Percentiles rank a stretch among this genome's conserved stretches.
phyloP scores from a whole-genome alignment of 2,888 invertebrate species.

The Microchrysa polita region DNA sequence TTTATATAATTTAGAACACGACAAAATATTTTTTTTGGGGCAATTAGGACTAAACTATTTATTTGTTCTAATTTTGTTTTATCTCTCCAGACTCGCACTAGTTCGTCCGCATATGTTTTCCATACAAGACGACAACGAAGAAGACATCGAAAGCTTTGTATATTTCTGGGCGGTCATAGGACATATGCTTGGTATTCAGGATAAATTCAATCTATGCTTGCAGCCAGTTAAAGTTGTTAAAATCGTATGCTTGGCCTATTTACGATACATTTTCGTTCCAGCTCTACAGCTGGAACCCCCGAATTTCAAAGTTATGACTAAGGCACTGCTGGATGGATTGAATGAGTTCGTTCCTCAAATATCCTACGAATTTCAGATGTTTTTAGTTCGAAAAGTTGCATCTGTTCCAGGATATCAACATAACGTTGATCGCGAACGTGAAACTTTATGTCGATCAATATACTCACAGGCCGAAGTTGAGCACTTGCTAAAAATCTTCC shows the following conservation, averaged over 20 bases:
- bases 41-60: too few species aligned
- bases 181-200: conserved; percentile 78
- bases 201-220: conserved; percentile 59
- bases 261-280: conserved; percentile 51
- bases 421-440: conserved; percentile 41
- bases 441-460: conserved; percentile 45
- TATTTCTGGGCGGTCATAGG: conserved; percentile 84
- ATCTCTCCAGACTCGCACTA: conserved; percentile 65
- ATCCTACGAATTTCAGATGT: conserved; percentile 49
- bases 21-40: too few species aligned
- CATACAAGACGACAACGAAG: conserved; percentile 67
- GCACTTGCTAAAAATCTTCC: background rate
- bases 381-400: conserved; percentile 43
- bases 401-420: conserved; percentile 52
- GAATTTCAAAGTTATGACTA: conserved; percentile 47
- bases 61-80: too few species aligned
- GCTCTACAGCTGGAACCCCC: conserved; percentile 49
- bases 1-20: too few species aligned
- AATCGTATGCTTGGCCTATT: conserved; percentile 45
- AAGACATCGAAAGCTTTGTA: conserved; percentile 76
- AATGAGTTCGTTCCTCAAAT: conserved; percentile 42
- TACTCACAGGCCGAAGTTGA: conserved; percentile 47
- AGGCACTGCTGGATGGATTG: conserved; percentile 49
- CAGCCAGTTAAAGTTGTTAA: conserved; percentile 45
- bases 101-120: conserved; percentile 71